Evolutionary conservation across 2,113 vertebrate species (phyloP).

Genomic region (Amblyopsis rosae): DNA sequence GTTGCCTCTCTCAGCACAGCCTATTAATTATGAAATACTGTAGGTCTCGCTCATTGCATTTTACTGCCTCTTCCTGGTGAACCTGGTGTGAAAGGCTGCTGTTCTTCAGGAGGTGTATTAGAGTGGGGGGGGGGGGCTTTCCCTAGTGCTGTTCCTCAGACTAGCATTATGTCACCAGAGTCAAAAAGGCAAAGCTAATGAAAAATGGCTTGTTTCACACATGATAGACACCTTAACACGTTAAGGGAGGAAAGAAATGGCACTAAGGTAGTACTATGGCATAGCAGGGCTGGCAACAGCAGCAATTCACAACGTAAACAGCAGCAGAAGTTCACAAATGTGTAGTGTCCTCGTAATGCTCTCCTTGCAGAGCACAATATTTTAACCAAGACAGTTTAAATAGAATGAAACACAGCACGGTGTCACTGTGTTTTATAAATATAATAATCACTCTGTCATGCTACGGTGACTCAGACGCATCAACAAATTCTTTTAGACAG

Average conservation of each 20-base stretch:
- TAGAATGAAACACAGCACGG: background rate
- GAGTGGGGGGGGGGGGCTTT: slow-evolving; percentile 58
- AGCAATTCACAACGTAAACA: background rate
- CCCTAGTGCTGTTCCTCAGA: slow-evolving; percentile 45
- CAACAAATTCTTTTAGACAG: background rate
- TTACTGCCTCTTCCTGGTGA: slow-evolving; percentile 79
- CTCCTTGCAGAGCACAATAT: background rate
- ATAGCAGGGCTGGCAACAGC: slow-evolving; percentile 1
- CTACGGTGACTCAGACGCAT: background rate
- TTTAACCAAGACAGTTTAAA: background rate
- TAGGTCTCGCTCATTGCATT: slow-evolving; percentile 68
- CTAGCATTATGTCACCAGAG: slow-evolving; percentile 73
- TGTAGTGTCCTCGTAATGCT: background rate
- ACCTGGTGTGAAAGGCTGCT: slow-evolving; percentile 76
- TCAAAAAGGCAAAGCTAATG: slow-evolving; percentile 65
- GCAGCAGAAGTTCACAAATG: slow-evolving; percentile 5
- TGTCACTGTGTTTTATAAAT: too few relatives aligned
- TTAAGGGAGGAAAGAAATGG: slow-evolving; percentile 39
- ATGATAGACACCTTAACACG: slow-evolving; percentile 64
- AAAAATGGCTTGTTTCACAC: slow-evolving; percentile 65
- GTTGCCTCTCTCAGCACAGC: slow-evolving; percentile 59
- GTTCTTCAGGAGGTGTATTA: slow-evolving; percentile 74
- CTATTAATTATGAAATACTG: slow-evolving; percentile 83
- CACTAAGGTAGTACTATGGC: slow-evolving; percentile 11
- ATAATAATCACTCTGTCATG: too few relatives aligned